Percentiles rank a stretch among this genome's conserved stretches.
Evolutionary conservation across 2,888 invertebrate species (phyloP).

Genomic region (Pristionchus entomophagus): DNA sequence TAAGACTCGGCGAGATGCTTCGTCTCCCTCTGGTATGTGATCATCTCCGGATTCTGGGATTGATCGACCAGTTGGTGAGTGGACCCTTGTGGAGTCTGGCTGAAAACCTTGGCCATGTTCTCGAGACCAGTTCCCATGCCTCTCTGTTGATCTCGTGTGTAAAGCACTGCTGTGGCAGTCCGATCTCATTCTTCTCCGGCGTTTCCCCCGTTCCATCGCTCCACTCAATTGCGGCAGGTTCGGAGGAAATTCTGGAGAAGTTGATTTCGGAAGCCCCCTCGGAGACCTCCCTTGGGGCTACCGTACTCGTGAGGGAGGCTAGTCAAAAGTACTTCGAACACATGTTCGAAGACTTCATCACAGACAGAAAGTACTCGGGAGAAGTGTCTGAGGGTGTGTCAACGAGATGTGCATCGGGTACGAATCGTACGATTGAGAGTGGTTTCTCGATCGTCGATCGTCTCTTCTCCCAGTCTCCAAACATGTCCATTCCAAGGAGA

Average conservation of each 20-base stretch:
- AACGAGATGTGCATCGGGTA: background rate
- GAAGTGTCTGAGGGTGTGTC: background rate
- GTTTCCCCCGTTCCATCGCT: background rate
- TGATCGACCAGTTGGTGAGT: constrained; percentile 14
- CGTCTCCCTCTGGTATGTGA: background rate
- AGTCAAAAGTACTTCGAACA: background rate
- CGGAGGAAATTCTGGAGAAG: background rate
- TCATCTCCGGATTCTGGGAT: background rate
- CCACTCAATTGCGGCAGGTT: background rate
- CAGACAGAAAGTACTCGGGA: background rate
- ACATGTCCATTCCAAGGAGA: background rate
- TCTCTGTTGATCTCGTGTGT: background rate
- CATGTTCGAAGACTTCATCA: background rate
- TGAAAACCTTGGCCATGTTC: background rate
- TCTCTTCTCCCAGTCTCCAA: background rate
- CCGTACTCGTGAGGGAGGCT: background rate
- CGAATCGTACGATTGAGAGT: background rate
- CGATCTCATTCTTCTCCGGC: background rate
- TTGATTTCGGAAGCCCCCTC: background rate
- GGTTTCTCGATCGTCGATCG: background rate
- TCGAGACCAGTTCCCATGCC: background rate
- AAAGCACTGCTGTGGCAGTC: background rate
- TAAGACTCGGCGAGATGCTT: background rate
- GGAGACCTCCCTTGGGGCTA: background rate
- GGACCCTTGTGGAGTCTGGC: background rate